Conservation (phyloP, 1,140 invertebrate genomes). For the Dolichoris vasculosae region DNA sequence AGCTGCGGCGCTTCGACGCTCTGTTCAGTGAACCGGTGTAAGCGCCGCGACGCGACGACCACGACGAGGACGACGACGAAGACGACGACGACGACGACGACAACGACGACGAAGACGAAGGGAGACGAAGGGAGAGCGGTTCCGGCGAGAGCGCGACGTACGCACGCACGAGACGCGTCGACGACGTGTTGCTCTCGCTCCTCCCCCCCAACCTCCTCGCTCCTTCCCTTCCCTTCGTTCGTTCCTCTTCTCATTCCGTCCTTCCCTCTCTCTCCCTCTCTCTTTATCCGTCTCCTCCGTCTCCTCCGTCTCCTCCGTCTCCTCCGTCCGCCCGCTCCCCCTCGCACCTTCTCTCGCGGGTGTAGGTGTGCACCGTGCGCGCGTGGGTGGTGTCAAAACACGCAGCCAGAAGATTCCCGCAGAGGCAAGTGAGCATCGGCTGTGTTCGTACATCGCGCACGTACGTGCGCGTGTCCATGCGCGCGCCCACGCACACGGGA, state of each 20-base stretch:
- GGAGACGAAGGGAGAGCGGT: neutral
- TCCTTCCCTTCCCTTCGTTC: neutral
- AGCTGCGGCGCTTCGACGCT: conserved; percentile 22
- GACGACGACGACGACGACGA: neutral
- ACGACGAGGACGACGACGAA: neutral
- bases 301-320: neutral
- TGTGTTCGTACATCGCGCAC: neutral
- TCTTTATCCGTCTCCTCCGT: neutral
- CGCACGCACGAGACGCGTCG: neutral
- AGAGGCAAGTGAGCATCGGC: conserved; percentile 6
- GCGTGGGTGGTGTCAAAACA: conserved; percentile 21
- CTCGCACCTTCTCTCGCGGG: neutral
- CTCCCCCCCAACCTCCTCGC: neutral
- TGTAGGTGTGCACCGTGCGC: neutral
- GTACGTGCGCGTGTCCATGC: too few relatives aligned
- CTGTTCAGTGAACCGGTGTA: conserved; percentile 57
- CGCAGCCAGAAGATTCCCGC: conserved; percentile 2
- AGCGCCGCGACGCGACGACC: conserved; percentile 50
- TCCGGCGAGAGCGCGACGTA: neutral
- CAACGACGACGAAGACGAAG: neutral
- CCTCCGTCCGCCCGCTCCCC: conserved; percentile 17
- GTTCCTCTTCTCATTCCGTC: too few relatives aligned
- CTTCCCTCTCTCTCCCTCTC: conserved; percentile 6
- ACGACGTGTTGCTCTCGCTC: conserved; percentile 13
- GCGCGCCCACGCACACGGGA: neutral